These are phyloP conservation scores for Ashinkailepas kermadecensis DNA, from an alignment of 2,888 invertebrate genomes.

Conservation along the genomic window DNA sequence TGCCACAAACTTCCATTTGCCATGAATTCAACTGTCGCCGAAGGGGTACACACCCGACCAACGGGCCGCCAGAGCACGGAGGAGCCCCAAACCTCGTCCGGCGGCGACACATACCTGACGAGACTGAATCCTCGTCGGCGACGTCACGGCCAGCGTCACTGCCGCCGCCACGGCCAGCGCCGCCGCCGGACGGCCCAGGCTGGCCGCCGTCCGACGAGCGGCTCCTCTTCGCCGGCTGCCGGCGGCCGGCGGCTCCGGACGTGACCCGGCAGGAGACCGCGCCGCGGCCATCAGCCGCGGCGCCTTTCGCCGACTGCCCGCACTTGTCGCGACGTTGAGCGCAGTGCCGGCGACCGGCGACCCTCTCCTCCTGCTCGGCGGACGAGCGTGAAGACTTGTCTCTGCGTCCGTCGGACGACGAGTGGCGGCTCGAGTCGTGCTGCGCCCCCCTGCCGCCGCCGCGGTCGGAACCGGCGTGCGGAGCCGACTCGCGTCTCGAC, in stretches of 20 bases:
- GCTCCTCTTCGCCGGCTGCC: too few species aligned
- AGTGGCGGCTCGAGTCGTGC: neutral
- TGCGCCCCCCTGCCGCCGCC: neutral
- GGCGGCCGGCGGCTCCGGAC: neutral
- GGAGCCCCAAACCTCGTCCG: too few species aligned
- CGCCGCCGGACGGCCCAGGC: constrained; percentile 10
- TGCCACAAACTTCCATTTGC: too few species aligned
- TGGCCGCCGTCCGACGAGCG: neutral
- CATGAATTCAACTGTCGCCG: too few species aligned
- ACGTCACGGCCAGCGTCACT: neutral
- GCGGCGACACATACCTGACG: too few species aligned
- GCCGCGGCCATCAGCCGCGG: neutral
- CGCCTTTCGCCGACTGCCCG: neutral
- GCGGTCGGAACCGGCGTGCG: neutral
- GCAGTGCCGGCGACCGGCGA: neutral
- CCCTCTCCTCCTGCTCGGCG: neutral
- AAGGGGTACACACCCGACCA: too few species aligned
- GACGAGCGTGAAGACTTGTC: neutral
- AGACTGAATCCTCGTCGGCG: too few species aligned
- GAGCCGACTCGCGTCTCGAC: neutral
- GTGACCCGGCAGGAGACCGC: too few species aligned
- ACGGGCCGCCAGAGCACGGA: too few species aligned
- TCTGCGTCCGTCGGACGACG: neutral
- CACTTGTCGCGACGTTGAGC: too few species aligned
- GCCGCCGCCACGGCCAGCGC: neutral